Evolutionary conservation across 2,113 vertebrate genomes (phyloP), one percentile per base, ranked within the genome.

Genomic region (Bothrops jararaca): DNA sequence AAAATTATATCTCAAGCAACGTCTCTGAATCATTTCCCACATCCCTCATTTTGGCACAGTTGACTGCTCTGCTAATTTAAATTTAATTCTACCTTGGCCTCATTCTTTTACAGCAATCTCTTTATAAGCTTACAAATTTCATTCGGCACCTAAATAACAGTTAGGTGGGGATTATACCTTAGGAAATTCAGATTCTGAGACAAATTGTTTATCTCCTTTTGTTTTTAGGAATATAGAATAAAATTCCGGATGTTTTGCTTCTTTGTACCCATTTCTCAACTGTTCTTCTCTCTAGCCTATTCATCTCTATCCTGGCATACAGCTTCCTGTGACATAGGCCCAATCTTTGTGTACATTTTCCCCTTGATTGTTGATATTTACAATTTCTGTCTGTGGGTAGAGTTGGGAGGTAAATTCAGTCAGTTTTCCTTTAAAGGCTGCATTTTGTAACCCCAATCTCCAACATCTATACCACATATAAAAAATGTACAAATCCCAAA

Each of bases 61-160:
- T 95, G 96, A 97, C 95, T 95, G 92, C 93, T 48, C 20, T 89
- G 92, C 91, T 97, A 96, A 96, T 97, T 96, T 95, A 95, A 95
- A 94, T 91, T 88, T 12, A 56, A n/a, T 95, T 95, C 34, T 91
- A 85, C 92, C 94, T 94, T 95, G 95, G 91, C 39, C 89, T 94
- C 91, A 89, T 93, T 96, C 92, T 90, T 96, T 96, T 95, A 95
- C 94, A 95, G 95, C 89, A 85, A 89, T 48, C 29, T 91, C 91
- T 92, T 42, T 92, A 92, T 95, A 93, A 91, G 26, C 26, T 58
- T 45, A 39, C 90, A 86, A 85, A 58, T 52, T 48, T 91, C 54
- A 56, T n/a, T 22, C 52, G 8, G 20, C 20, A 26, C 53, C 56
- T 54, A 91, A 86, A 42, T 85, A 45, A 29, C 4, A 48, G 53